Evolutionary conservation across 2,797 vertebrate species (phyloP).

Genomic region (Acomys russatus): DNA sequence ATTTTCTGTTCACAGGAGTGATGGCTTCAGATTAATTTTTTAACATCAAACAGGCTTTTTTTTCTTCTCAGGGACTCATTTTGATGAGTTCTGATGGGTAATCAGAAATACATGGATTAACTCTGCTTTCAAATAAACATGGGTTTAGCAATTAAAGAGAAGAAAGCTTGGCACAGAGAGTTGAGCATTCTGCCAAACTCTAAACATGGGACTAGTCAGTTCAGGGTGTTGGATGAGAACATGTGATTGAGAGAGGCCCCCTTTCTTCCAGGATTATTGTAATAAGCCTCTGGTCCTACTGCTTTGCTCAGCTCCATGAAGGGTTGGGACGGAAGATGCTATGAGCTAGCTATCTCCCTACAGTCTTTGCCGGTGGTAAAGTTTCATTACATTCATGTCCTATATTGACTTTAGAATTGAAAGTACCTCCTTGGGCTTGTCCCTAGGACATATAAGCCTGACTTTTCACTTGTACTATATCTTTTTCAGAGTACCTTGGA

Average conservation of each 20-base stretch:
- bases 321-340: background rate
- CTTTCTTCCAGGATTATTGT: conserved; percentile 21
- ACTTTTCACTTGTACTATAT: too few relatives aligned
- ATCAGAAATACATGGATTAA: conserved; percentile 84
- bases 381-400: background rate
- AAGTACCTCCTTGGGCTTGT: background rate
- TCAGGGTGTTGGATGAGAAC: conserved; percentile 51
- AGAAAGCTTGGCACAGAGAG: conserved; percentile 73
- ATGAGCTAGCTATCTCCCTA: background rate
- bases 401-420: background rate
- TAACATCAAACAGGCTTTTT: conserved; percentile 76
- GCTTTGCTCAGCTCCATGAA: background rate
- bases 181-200: conserved; percentile 69
- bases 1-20: conserved; percentile 76
- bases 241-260: background rate
- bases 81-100: conserved; percentile 82
- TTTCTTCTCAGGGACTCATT: conserved; percentile 65
- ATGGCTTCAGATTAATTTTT: conserved; percentile 77
- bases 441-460: too few relatives aligned
- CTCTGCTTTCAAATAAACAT: conserved; percentile 83
- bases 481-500: too few relatives aligned
- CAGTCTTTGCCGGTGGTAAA: background rate
- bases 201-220: conserved; percentile 65
- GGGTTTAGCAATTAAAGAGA: conserved; percentile 80
- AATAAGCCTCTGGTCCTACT: background rate